Conservation (phyloP, 2,113 vertebrate genomes). For the Microcebus lehilahytsara region DNA sequence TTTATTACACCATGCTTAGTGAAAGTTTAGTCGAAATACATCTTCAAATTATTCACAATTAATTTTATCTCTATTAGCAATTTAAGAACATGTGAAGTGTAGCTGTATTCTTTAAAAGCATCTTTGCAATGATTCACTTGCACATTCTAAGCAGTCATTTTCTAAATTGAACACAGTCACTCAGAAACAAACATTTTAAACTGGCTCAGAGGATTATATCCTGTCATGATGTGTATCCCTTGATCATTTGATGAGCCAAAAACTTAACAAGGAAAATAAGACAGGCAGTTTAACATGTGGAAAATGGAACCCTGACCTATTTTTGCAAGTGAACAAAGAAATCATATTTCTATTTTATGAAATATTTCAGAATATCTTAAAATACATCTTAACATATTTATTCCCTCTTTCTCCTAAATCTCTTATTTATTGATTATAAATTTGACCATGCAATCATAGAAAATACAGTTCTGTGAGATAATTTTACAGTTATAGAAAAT, state of each 20-base stretch:
- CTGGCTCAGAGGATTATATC: constrained; percentile 67
- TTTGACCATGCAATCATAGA: constrained; percentile 45
- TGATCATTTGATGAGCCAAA: constrained; percentile 65
- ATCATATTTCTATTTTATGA: constrained; percentile 53
- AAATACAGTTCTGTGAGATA: constrained; percentile 44
- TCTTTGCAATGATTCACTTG: constrained; percentile 59
- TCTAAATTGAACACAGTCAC: constrained; percentile 65
- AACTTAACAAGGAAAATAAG: constrained; percentile 55
- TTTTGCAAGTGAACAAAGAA: constrained; percentile 56
- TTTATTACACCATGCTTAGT: background rate
- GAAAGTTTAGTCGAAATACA: constrained; percentile 33
- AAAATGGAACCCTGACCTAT: constrained; percentile 68
- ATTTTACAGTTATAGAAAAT: constrained; percentile 42
- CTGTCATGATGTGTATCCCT: constrained; percentile 57
- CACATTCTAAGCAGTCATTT: constrained; percentile 70
- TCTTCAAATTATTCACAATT: constrained; percentile 15
- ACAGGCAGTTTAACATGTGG: constrained; percentile 6
- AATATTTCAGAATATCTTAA: constrained; percentile 47
- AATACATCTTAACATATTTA: constrained; percentile 3
- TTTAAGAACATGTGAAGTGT: constrained; percentile 55
- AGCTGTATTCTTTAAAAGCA: constrained; percentile 44
- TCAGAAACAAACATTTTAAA: constrained; percentile 72
- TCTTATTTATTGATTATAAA: constrained; percentile 55
- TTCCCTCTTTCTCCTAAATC: background rate
- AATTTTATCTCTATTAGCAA: constrained; percentile 30